phyloP scores from a whole-genome alignment of 2,888 invertebrate genomes.

The Drosophila imparisetae region DNA sequence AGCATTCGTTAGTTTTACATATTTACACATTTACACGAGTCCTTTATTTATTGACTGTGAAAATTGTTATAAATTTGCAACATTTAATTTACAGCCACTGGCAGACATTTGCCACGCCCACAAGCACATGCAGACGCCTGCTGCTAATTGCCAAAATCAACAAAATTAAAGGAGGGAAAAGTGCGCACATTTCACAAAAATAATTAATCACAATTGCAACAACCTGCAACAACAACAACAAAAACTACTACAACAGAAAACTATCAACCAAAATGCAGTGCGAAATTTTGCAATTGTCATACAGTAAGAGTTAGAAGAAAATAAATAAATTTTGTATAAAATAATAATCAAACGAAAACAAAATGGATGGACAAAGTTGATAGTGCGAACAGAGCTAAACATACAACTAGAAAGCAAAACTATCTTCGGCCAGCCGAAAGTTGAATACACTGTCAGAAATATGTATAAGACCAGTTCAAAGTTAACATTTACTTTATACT shows the following conservation, averaged over 20 bases:
- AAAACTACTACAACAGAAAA: slow-evolving; percentile 18
- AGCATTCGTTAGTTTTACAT: slow-evolving; percentile 54
- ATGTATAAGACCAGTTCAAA: neutral
- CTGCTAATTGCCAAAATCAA: slow-evolving; percentile 58
- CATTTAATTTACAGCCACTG: slow-evolving; percentile 42
- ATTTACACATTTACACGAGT: slow-evolving; percentile 50
- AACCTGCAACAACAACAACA: slow-evolving; percentile 18
- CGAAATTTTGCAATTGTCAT: slow-evolving; percentile 30
- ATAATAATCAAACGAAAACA: slow-evolving; percentile 12
- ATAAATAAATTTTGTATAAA: slow-evolving; percentile 16
- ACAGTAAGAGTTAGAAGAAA: slow-evolving; percentile 20
- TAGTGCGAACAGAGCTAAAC: neutral
- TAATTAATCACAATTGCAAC: slow-evolving; percentile 60
- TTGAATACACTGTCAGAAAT: neutral
- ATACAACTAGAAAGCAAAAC: neutral
- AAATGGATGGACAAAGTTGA: slow-evolving; percentile 20
- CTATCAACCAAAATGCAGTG: slow-evolving; percentile 31
- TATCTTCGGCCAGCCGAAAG: neutral
- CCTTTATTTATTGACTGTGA: slow-evolving; percentile 60
- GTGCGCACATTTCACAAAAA: slow-evolving; percentile 38
- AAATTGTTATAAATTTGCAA: slow-evolving; percentile 60
- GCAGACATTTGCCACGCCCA: slow-evolving; percentile 31
- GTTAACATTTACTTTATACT: neutral
- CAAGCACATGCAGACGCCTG: slow-evolving; percentile 20
- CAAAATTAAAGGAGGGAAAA: slow-evolving; percentile 36